Evolutionary conservation across 37 sponge, comb jelly and placozoan species (phyloP), one percentile per base, ranked within the genome.

Genomic region (Amphimedon queenslandica): DNA sequence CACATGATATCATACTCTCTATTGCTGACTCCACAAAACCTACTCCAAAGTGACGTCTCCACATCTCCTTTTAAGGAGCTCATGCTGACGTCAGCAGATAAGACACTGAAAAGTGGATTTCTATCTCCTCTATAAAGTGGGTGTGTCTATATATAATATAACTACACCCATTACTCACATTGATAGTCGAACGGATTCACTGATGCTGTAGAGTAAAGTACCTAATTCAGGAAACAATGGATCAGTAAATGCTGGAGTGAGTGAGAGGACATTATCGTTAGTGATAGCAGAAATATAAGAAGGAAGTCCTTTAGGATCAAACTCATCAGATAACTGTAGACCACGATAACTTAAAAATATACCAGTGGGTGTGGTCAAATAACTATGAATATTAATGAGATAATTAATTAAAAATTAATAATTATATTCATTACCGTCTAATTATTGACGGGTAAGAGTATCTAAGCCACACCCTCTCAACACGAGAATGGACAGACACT

Each of bases 321-420:
- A 77, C 24, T 55, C 57, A 2, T 35, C 21, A 27, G 0, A 24
- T 11, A 72, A 60, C 16, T 70, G 73, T 16, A 42, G n/a, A 34
- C 65, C 40, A 57, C 78, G 84, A 66, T 67, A 77, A 40, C 73
- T 72, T 1, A 84, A 76, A 42, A 77, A 84, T 27, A 73, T 28
- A 8, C 84, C 84, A 63, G 70, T 60, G 55, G 77, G 72, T 4
- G 84, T 83, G 42, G 77, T 77, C 65, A 83, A 41, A 30, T 83
- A 77, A 6, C 84, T 83, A 60, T 6, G 5, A 6, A n/a, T 11
- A n/a, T 25, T 60, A 60, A 13, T 13, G 51, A 13, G n/a, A n/a
- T n/a, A n/a, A n/a, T n/a, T n/a, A n/a, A n/a, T n/a, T n/a, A n/a
- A n/a, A n/a, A n/a, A n/a, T n/a, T n/a, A n/a, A n/a, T n/a, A n/a